Percentiles rank a stretch among this genome's conserved stretches.
Evolutionary conservation across 1,140 invertebrate species (phyloP).

Genomic region (Maconellicoccus hirsutus): DNA sequence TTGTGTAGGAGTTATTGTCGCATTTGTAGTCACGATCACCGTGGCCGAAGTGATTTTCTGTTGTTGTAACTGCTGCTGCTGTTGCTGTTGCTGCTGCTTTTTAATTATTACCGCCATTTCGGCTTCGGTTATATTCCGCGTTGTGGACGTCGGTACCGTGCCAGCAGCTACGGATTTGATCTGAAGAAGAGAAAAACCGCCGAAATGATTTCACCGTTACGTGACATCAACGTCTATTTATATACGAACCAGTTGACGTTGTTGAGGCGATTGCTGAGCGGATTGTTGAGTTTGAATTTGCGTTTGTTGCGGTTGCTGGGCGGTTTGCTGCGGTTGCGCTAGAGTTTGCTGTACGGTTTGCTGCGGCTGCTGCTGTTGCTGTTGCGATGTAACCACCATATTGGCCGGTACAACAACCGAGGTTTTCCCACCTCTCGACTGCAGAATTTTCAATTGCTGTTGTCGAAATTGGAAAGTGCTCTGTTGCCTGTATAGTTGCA

Average conservation of each 20-base stretch:
- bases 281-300: neutral
- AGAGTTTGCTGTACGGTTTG: slow-evolving; percentile 15
- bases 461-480: slow-evolving; percentile 34
- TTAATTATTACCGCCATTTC: slow-evolving; percentile 60
- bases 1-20: slow-evolving; percentile 34
- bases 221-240: neutral
- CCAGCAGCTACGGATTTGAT: slow-evolving; percentile 29
- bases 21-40: slow-evolving; percentile 29
- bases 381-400: slow-evolving; percentile 35
- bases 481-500: slow-evolving; percentile 42
- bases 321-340: neutral
- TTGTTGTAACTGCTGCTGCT: slow-evolving; percentile 39
- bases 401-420: slow-evolving; percentile 35
- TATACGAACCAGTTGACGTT: neutral
- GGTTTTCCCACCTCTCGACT: slow-evolving; percentile 33
- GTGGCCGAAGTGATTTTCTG: slow-evolving; percentile 36
- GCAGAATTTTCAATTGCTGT: slow-evolving; percentile 36
- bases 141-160: slow-evolving; percentile 34
- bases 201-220: neutral
- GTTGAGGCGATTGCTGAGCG: neutral
- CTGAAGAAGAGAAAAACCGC: neutral
- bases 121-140: slow-evolving; percentile 47
- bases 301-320: neutral
- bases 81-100: slow-evolving; percentile 46
- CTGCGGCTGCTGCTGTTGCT: slow-evolving; percentile 31